Percentiles rank a stretch among this genome's conserved stretches.
Evolutionary conservation across 1,140 invertebrate species (phyloP).

Genomic region (Eciton burchellii): DNA sequence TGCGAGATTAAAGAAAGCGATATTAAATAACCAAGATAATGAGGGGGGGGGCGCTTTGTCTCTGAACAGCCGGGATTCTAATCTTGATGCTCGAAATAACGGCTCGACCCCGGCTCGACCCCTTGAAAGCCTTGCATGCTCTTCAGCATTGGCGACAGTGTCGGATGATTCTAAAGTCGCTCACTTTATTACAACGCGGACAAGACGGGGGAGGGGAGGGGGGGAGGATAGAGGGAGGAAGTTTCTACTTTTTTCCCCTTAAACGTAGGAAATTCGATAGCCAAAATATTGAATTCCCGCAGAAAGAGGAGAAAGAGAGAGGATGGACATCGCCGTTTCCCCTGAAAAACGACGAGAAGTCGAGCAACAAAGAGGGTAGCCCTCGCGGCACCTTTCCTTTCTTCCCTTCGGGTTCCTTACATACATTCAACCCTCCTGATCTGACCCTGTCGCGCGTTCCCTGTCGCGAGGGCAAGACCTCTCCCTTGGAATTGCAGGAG

Average conservation of each 20-base stretch:
- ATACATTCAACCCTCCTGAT: constrained; percentile 50
- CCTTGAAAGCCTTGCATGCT: background rate
- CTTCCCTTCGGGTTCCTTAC: constrained; percentile 38
- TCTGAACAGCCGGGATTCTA: too few species aligned
- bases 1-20: background rate
- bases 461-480: constrained; percentile 56
- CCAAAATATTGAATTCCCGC: constrained; percentile 82
- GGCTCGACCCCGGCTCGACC: too few species aligned
- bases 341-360: constrained; percentile 58
- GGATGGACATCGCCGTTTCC: constrained; percentile 61
- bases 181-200: constrained; percentile 22
- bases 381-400: constrained; percentile 55
- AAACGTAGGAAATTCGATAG: constrained; percentile 78
- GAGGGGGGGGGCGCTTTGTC: too few species aligned
- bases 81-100: too few species aligned
- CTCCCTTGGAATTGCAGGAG: constrained; percentile 62
- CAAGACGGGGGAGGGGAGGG: background rate
- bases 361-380: constrained; percentile 65
- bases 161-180: constrained; percentile 51
- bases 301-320: constrained; percentile 64
- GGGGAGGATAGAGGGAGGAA: too few species aligned
- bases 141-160: constrained; percentile 28
- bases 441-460: constrained; percentile 25
- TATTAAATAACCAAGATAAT: background rate
- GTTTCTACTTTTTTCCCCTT: constrained; percentile 8